These are phyloP conservation scores for Trichonephila inaurata DNA, from an alignment of 1,140 invertebrate species.

Conservation along the genomic window DNA sequence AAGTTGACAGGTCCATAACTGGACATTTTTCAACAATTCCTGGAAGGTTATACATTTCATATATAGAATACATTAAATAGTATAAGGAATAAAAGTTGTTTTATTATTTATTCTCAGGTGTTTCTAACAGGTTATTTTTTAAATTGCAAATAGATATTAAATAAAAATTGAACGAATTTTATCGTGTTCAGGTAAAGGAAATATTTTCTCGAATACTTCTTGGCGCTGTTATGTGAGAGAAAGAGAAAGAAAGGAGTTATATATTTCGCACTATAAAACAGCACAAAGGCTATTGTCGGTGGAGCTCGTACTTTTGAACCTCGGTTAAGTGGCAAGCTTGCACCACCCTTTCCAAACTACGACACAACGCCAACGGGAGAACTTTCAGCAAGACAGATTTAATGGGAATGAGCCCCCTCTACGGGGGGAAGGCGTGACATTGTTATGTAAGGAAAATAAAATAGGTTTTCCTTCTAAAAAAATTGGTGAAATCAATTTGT, in stretches of 20 bases:
- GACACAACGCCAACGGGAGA: no score
- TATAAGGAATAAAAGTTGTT: neutral
- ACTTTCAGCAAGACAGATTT: no score
- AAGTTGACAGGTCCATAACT: neutral
- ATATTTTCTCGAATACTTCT: neutral
- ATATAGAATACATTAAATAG: neutral
- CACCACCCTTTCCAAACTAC: no score
- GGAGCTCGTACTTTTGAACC: no score
- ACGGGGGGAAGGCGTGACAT: no score
- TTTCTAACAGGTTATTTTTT: neutral
- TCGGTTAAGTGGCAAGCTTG: no score
- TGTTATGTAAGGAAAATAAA: no score
- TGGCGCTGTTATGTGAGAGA: no score
- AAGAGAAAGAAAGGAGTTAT: no score
- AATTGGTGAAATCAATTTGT: neutral
- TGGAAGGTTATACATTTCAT: neutral
- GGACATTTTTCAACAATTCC: neutral
- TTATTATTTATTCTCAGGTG: neutral
- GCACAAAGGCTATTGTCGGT: no score
- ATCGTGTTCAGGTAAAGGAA: neutral
- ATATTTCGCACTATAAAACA: no score
- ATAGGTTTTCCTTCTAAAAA: neutral
- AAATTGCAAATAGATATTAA: neutral
- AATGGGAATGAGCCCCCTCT: no score
- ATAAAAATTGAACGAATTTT: neutral